Evolutionary conservation across 1,140 invertebrate genomes (phyloP), one percentile per base, ranked within the genome.

Genomic region (Oppia nitens): DNA sequence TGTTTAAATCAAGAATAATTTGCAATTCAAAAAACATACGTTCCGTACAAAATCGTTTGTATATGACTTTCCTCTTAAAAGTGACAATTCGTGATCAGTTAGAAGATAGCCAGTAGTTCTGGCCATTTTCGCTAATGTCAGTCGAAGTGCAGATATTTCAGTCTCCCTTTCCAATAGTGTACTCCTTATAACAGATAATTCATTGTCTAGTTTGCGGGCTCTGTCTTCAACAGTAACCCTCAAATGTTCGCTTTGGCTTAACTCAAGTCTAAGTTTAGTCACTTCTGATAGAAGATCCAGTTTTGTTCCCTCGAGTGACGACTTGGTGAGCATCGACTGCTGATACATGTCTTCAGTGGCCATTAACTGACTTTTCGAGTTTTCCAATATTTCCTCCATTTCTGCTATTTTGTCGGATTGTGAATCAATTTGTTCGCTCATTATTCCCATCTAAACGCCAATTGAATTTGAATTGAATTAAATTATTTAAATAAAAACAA

Each of bases 61-160:
- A 3, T 49, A 48, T 21, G 56, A 20, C 25, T 57, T 57, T 21
- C 78, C 70, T 80, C 79, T 51, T 80, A 77, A 17, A 80, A 78
- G 67, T 78, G 32, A 1, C 26, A 60, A 50, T 24, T 60, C 59
- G 47, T 47, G 23, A 29, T 55, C 59, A 3, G 59, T 27, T n/a
- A 60, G 25, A 17, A 40, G 3, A 50, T 60, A 60, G 24, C 59
- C 59, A 4, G 59, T 60, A 14, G 51, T 21, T 24, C 48, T 26
- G 25, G 45, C 53, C 20, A 53, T 54, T 25, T 55, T 60, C 11
- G 59, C 59, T 40, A 60, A 45, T 3, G 59, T 51, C 48, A 60
- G 48, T 21, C 59, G 6, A 14, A 60, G 47, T 40, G 52, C 32
- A 47, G 47, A 51, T 26, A 55, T 60, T 60, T 60, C 59, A 17